phyloP scores from a whole-genome alignment of 2,113 vertebrate genomes.

The Marcusenius ussheri region DNA sequence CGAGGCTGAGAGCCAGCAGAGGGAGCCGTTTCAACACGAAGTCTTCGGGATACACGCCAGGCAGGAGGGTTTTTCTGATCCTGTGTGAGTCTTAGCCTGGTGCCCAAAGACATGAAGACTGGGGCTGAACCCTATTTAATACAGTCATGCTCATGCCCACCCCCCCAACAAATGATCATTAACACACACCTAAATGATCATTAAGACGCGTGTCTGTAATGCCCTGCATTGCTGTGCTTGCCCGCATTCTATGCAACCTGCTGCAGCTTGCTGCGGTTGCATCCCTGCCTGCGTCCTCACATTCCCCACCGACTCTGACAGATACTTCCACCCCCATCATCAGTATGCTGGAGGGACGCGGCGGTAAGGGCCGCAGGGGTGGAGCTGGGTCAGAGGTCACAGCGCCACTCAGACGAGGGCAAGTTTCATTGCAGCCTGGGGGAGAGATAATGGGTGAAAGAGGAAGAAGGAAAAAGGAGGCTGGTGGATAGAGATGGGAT shows the following conservation, averaged over 20 bases:
- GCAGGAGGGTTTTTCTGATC: not conserved
- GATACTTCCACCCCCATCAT: not conserved
- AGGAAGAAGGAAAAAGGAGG: not conserved
- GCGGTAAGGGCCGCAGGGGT: not conserved
- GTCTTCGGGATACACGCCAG: not conserved
- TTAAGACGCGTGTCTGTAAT: not conserved
- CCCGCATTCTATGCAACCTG: not conserved
- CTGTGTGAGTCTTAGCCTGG: not conserved
- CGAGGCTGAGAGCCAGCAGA: not conserved
- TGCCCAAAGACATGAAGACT: not conserved
- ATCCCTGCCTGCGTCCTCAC: too few relatives aligned
- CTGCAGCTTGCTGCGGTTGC: not conserved
- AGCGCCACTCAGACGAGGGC: slow-evolving; percentile 19
- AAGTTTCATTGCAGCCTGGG: slow-evolving; percentile 32
- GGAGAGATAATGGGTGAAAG: not conserved
- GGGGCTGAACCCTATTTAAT: not conserved
- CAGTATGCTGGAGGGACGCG: not conserved
- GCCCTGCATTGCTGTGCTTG: not conserved
- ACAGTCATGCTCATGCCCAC: not conserved
- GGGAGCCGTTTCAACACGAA: not conserved
- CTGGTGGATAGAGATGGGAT: not conserved
- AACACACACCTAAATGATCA: not conserved
- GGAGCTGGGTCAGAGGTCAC: slow-evolving; percentile 15
- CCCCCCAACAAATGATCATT: not conserved
- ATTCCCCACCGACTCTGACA: not conserved